Evolutionary conservation across 2,113 vertebrate species (phyloP), one percentile per base, ranked within the genome.

Genomic region (Gracilinanus agilis): DNA sequence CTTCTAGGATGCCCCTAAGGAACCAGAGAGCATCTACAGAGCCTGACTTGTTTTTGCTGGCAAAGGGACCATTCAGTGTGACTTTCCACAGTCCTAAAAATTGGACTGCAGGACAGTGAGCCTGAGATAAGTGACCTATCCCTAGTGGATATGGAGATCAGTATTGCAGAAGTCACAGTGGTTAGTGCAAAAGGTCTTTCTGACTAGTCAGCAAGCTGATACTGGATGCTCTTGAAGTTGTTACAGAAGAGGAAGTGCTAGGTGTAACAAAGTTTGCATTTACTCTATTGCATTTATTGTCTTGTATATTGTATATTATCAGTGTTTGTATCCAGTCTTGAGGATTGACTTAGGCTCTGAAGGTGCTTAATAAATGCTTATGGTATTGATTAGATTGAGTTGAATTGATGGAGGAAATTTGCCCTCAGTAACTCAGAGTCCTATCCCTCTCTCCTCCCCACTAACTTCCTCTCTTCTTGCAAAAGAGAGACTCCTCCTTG

Each of bases 371-470:
- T 75, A 83, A 40, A 83, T 40, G n/a, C 34, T 83, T 83, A 23
- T 40, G n/a, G 7, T 23, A 2, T 23, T 83, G 16, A 83, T 83
- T 40, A 83, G 67, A 83, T 40, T 40, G n/a, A 83, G n/a, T 83
- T 40, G 40, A 83, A 83, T 83, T 21, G n/a, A 23, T 83, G 67
- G n/a, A 40, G n/a, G 67, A 83, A 83, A 83, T 21, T n/a, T 83
- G n/a, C 16, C 16, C 19, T 83, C n/a, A 83, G 67, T 40, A 83
- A 40, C 67, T 83, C 6, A 1, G 16, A 34, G 34, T 21, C 67
- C 7, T 5, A 8, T 7, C n/a, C 40, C n/a, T n/a, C 19, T 3
- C 16, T 0, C 1, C 16, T 0, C 5, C n/a, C 19, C n/a, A 2
- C 2, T 0, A 16, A 83, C 19, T 83, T 23, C 19, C 16, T 83